phyloP scores from a whole-genome alignment of 2,797 vertebrate species.

The Urosaurus nigricauda region DNA sequence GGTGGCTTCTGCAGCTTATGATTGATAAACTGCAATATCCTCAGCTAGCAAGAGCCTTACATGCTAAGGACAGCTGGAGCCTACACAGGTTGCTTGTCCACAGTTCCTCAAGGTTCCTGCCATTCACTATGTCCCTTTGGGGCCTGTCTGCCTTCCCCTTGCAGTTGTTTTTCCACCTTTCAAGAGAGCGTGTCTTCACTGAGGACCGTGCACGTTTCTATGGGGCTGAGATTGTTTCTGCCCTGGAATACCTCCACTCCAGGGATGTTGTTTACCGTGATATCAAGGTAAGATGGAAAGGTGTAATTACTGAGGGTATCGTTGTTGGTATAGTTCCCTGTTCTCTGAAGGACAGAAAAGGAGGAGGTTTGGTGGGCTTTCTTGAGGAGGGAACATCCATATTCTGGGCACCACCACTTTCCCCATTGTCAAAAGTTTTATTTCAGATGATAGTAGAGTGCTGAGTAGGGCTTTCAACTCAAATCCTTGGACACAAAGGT shows the following conservation, averaged over 20 bases:
- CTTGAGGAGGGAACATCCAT: no score
- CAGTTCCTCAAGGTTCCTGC: background rate
- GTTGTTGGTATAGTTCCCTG: background rate
- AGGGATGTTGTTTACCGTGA: constrained; percentile 95
- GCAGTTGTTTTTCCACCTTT: constrained; percentile 94
- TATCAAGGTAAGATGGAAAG: constrained; percentile 85
- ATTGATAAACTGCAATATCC: background rate
- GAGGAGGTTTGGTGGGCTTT: no score
- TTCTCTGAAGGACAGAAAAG: no score
- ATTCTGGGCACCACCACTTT: no score
- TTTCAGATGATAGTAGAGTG: no score
- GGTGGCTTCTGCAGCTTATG: background rate
- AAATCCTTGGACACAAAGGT: no score
- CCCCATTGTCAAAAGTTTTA: no score
- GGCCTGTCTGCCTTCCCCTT: background rate
- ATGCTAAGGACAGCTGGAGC: background rate
- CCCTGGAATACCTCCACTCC: constrained; percentile 94
- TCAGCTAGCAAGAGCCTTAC: background rate
- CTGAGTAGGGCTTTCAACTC: no score
- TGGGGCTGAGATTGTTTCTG: constrained; percentile 94
- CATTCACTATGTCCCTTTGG: background rate
- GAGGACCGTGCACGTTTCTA: constrained; percentile 95
- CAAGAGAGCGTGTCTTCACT: constrained; percentile 92
- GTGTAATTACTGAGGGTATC: no score
- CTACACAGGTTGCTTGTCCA: accelerated